These are phyloP conservation scores for Tuta absoluta DNA, from an alignment of 2,888 invertebrate genomes.

Conservation along the genomic window DNA sequence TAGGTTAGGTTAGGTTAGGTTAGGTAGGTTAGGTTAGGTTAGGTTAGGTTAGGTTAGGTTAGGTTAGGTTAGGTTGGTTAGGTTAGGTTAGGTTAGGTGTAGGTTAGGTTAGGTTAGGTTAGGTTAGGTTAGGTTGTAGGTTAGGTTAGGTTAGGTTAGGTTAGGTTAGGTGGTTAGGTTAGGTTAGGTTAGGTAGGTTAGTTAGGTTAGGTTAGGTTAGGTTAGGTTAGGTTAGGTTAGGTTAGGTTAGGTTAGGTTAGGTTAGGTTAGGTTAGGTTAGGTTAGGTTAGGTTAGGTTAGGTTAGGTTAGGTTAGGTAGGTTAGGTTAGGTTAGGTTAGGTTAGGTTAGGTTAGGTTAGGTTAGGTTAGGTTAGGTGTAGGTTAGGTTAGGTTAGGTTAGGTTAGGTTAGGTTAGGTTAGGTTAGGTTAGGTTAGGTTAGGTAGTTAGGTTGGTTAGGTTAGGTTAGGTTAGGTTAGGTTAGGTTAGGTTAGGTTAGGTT, in stretches of 20 bases:
- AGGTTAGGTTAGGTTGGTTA: slow-evolving; percentile 25
- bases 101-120: slow-evolving; percentile 26
- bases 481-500: slow-evolving; percentile 31
- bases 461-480: slow-evolving; percentile 31
- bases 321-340: too few species aligned
- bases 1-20: too few species aligned
- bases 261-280: slow-evolving; percentile 29
- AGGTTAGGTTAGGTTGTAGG: slow-evolving; percentile 26
- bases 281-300: slow-evolving; percentile 27
- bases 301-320: slow-evolving; percentile 26
- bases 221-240: slow-evolving; percentile 24
- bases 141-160: slow-evolving; percentile 28
- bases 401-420: slow-evolving; percentile 32
- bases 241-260: slow-evolving; percentile 28
- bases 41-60: slow-evolving; percentile 25
- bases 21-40: too few species aligned
- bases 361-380: slow-evolving; percentile 28
- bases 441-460: too few species aligned
- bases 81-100: too few species aligned
- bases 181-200: too few species aligned
- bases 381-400: slow-evolving; percentile 30
- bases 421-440: slow-evolving; percentile 31
- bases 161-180: slow-evolving; percentile 28
- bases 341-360: slow-evolving; percentile 26
- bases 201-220: slow-evolving; percentile 28